Conservation (phyloP, 1,140 invertebrate genomes). For the Zelostemma sp. region DNA sequence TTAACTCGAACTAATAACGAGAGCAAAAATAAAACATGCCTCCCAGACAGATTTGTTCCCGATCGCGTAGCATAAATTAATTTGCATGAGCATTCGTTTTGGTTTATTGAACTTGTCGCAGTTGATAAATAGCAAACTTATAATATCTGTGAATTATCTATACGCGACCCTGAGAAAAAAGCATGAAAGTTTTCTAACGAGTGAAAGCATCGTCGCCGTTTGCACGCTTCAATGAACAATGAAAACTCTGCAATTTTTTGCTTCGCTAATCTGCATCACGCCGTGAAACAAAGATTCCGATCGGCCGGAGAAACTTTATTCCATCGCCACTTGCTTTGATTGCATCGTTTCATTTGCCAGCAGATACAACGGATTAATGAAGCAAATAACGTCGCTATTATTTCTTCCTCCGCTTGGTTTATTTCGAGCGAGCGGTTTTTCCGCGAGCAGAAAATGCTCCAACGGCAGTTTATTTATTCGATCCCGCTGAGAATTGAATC, state of each 20-base stretch:
- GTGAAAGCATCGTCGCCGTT: not conserved
- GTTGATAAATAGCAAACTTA: no score
- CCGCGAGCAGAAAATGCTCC: no score
- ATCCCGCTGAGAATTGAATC: not conserved
- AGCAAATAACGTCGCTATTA: constrained; percentile 9
- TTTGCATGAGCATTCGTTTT: no score
- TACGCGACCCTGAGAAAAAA: not conserved
- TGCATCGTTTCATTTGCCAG: constrained; percentile 1
- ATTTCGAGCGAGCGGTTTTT: not conserved
- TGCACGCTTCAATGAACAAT: not conserved
- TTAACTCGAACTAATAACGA: no score
- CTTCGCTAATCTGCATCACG: not conserved
- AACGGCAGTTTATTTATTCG: not conserved
- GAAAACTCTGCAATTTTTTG: constrained; percentile 5
- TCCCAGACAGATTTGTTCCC: no score
- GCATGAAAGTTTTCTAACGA: not conserved
- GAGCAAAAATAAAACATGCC: no score
- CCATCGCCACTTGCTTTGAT: constrained; percentile 7
- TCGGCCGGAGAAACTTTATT: constrained; percentile 4
- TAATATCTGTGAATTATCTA: no score
- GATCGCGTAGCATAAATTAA: no score
- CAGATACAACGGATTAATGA: constrained; percentile 6
- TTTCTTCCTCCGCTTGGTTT: constrained; percentile 6
- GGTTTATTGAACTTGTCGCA: no score
- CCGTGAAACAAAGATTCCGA: constrained; percentile 2